phyloP scores from a whole-genome alignment of 2,888 invertebrate genomes.

The Allolobophora icterica region DNA sequence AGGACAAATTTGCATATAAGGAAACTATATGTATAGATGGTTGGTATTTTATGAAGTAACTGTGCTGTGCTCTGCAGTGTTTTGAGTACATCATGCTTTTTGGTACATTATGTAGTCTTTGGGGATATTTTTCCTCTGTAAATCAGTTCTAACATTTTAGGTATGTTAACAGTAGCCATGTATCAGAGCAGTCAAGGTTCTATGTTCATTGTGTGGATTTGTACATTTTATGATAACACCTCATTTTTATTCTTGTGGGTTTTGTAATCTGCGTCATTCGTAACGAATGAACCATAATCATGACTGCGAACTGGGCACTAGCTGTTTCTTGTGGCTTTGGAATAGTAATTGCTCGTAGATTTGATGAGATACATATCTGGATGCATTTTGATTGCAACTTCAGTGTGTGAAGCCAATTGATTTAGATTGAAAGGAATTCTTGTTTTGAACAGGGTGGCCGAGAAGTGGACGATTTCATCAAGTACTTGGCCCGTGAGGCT shows the following conservation, averaged over 20 bases:
- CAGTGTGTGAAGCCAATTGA: not conserved
- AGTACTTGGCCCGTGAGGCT: constrained; percentile 90
- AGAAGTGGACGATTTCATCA: constrained; percentile 88
- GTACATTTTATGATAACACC: not conserved
- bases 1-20: too few species aligned
- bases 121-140: too few species aligned
- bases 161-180: too few species aligned
- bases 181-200: too few species aligned
- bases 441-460: constrained; percentile 78
- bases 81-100: too few species aligned
- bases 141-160: too few species aligned
- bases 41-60: too few species aligned
- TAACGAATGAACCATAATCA: not conserved
- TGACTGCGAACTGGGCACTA: not conserved
- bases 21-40: too few species aligned
- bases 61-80: too few species aligned
- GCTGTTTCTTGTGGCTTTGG: not conserved
- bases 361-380: not conserved
- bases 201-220: too few species aligned
- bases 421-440: not conserved
- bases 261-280: not conserved
- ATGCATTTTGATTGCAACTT: not conserved
- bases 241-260: not conserved
- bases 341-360: not conserved
- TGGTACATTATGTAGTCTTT: too few species aligned